Base-by-base conservation (phyloP, 1,140 invertebrate genomes). In the Wiebesia pumilae region DNA sequence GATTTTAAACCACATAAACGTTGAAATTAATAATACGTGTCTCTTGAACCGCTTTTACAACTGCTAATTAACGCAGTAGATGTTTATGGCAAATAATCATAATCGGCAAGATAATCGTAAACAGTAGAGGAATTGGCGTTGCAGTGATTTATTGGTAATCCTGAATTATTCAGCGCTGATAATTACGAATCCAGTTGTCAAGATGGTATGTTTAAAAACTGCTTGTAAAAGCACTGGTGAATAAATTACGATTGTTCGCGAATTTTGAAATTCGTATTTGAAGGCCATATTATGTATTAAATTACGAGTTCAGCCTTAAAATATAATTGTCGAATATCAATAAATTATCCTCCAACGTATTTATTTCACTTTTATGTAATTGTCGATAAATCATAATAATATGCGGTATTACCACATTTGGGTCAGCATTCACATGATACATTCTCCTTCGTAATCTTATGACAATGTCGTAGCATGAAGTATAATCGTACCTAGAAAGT, bases 391-490 rank as follows among this genome's bases (percentile, higher is more conserved):
- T 62, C 24, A 62, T 62, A 19, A 54, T 62, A 24, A 62, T 27
- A 27, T 27, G 58, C 27, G 24, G n/a, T n/a, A n/a, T n/a, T n/a
- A 27, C 2, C 14, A 6, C 58, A 62, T 27, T 62, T 14, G 0
- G 14, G 2, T 27, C 58, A 27, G 24, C 24, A 62, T 27, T 27
- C 6, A 21, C 10, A 62, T 19, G 2, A 62, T 62, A 62, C 10
- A 62, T 62, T 35, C 12, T 47, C n/a, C 65, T 69, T 33, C 33
- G 65, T 71, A 82, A 40, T 82, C 19, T 82, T 82, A 65, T 82
- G 10, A 82, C n/a, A 51, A 71, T 82, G 80, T 82, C 35, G 67
- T 4, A 79, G 40, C 58, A 79, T 54, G 51, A 79, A 33, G n/a
- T 33, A 35, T 30, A 43, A 67, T 43, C 9, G 47, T 40, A 12